Conservation (phyloP, 2,113 vertebrate species). For the Atlantisia rogersi region DNA sequence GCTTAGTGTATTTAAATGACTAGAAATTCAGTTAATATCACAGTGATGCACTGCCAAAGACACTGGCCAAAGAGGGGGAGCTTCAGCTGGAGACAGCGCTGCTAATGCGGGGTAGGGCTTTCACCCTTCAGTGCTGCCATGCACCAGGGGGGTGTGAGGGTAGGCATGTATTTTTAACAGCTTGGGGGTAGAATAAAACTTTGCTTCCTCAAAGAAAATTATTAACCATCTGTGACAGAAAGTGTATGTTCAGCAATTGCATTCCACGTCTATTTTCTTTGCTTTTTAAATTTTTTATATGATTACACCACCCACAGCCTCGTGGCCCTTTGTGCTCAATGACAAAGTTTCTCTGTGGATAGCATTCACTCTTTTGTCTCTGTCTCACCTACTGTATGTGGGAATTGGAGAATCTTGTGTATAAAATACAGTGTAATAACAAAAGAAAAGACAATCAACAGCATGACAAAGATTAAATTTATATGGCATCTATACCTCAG, state of each 20-base stretch:
- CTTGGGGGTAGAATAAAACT: not conserved
- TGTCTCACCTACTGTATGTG: not conserved
- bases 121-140: not conserved
- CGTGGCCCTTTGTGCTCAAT: not conserved
- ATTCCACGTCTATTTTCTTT: slow-evolving; percentile 19
- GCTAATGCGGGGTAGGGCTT: not conserved
- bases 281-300: slow-evolving; percentile 18
- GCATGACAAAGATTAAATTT: not conserved
- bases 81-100: not conserved
- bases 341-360: not conserved
- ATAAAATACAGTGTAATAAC: not conserved
- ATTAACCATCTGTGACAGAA: not conserved
- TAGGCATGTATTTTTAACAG: not conserved
- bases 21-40: not conserved
- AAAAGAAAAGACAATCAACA: not conserved
- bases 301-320: not conserved
- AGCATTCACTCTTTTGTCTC: not conserved
- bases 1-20: not conserved
- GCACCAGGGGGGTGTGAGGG: not conserved
- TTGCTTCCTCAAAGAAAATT: not conserved
- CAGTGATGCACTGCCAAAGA: not conserved
- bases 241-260: not conserved
- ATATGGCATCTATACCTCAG: not conserved
- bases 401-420: not conserved
- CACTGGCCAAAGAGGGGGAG: not conserved